Percentiles rank a stretch among this genome's conserved stretches.
These are phyloP conservation scores for Psylliodes chrysocephalus DNA, from an alignment of 2,888 invertebrate genomes.

Conservation along the genomic window DNA sequence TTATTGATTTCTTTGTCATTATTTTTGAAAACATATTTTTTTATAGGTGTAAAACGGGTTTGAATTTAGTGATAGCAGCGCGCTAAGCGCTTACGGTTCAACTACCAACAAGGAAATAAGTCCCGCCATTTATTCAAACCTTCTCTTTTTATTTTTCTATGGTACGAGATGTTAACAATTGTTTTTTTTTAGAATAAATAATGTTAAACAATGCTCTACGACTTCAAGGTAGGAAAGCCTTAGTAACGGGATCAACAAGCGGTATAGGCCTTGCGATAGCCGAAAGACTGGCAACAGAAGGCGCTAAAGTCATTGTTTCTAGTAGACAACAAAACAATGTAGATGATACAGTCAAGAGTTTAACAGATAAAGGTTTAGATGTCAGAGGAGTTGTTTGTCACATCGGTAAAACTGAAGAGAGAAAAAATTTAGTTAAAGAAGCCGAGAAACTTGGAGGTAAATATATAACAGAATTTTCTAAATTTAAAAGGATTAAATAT, in stretches of 20 bases:
- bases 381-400: conserved; percentile 78
- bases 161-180: too few species aligned
- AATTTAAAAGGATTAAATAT: too few species aligned
- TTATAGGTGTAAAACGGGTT: too few species aligned
- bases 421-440: conserved; percentile 71
- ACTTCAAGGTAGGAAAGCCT: conserved; percentile 67
- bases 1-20: too few species aligned
- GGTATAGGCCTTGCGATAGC: conserved; percentile 95
- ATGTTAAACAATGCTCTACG: not conserved
- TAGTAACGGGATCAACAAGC: conserved; percentile 91
- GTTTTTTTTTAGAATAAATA: not conserved
- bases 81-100: too few species aligned
- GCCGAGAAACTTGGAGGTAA: conserved; percentile 31
- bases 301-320: conserved; percentile 91
- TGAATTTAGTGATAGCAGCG: too few species aligned
- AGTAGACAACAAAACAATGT: conserved; percentile 92
- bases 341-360: conserved; percentile 75
- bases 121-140: too few species aligned
- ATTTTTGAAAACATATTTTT: too few species aligned
- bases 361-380: conserved; percentile 76
- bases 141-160: too few species aligned
- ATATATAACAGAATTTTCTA: too few species aligned
- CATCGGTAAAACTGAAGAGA: conserved; percentile 84
- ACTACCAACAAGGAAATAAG: too few species aligned
- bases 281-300: conserved; percentile 85